Evolutionary conservation across 2,888 invertebrate genomes (phyloP).

Genomic region (Lomographa bimaculata): DNA sequence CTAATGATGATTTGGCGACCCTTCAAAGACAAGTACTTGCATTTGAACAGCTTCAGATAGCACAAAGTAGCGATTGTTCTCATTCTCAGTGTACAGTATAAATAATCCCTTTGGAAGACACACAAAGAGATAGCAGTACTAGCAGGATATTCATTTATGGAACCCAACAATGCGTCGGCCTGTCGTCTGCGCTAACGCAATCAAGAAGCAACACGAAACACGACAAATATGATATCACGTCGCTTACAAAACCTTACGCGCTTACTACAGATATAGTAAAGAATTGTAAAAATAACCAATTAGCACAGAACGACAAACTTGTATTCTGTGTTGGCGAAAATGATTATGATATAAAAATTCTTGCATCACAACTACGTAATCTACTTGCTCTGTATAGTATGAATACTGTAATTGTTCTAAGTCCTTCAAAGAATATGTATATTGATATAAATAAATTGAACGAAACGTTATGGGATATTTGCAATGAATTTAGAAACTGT

Average conservation of each 20-base stretch:
- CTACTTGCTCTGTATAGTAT: not conserved
- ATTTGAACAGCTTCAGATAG: not conserved
- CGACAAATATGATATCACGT: not conserved
- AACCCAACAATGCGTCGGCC: not conserved
- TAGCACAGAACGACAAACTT: not conserved
- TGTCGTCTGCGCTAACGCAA: not conserved
- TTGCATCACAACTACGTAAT: not conserved
- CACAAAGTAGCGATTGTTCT: not conserved
- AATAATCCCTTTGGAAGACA: too few relatives aligned
- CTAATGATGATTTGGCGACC: not conserved
- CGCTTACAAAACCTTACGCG: not conserved
- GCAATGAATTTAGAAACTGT: not conserved
- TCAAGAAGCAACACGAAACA: not conserved
- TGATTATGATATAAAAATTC: not conserved
- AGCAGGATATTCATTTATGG: not conserved
- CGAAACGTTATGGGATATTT: not conserved
- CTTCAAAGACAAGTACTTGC: not conserved
- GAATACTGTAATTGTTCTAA: not conserved
- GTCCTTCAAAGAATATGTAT: not conserved
- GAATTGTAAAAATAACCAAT: not conserved
- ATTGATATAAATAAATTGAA: not conserved
- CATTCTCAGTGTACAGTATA: not conserved
- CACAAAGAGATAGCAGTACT: too few relatives aligned
- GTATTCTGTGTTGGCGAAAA: not conserved
- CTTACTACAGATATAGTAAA: not conserved